Evolutionary conservation across 2,888 invertebrate genomes (phyloP).

Genomic region (Xylocampa areola): DNA sequence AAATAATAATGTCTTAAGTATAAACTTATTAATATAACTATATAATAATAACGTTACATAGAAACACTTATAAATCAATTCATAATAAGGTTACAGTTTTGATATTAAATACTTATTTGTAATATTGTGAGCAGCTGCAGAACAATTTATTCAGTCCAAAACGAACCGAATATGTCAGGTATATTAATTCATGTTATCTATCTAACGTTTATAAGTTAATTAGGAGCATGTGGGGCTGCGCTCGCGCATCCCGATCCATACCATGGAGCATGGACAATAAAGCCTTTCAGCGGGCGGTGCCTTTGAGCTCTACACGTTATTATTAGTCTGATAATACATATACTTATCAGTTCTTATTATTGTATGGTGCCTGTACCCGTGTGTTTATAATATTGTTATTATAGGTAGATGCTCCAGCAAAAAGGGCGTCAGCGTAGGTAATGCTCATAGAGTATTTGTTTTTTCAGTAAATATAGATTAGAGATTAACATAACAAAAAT

Average conservation of each 20-base stretch:
- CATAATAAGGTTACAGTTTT: conserved; percentile 14
- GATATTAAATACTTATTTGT: conserved; percentile 16
- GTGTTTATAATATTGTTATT: not conserved
- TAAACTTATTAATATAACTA: conserved; percentile 27
- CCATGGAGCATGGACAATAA: conserved; percentile 82
- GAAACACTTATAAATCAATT: not conserved
- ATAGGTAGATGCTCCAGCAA: not conserved
- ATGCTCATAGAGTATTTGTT: too few relatives aligned
- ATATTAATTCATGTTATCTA: conserved; percentile 58
- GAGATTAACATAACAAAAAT: too few relatives aligned
- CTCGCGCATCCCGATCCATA: conserved; percentile 68
- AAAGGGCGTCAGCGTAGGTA: too few relatives aligned
- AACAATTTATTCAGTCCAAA: conserved; percentile 8
- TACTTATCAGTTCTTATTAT: conserved; percentile 65
- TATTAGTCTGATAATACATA: conserved; percentile 71
- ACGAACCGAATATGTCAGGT: conserved; percentile 43
- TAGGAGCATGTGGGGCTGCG: conserved; percentile 76
- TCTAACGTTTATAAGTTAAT: conserved; percentile 79
- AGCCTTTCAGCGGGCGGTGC: conserved; percentile 78
- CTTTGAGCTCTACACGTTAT: conserved; percentile 76
- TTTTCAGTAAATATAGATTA: too few relatives aligned
- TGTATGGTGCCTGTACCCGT: conserved; percentile 48
- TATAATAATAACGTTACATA: conserved; percentile 10
- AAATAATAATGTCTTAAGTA: conserved; percentile 30
- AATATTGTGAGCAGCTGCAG: conserved; percentile 23